phyloP scores from a whole-genome alignment of 2,888 invertebrate genomes.

The Meiosimyza decipiens region DNA sequence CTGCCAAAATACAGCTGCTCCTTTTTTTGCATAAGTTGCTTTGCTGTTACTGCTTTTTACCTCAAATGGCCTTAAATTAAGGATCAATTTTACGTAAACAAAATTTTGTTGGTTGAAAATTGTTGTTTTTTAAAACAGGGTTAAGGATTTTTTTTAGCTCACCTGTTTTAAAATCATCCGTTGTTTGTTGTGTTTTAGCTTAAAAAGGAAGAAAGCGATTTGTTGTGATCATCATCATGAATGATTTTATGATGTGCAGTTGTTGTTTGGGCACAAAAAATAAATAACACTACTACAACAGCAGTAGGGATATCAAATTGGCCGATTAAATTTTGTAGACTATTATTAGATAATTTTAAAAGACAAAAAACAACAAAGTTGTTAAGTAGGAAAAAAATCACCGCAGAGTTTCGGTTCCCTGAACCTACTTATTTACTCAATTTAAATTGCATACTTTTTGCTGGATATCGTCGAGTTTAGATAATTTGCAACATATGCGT shows the following conservation, averaged over 20 bases:
- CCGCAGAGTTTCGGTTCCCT: no score
- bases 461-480: no score
- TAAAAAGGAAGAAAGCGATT: constrained; percentile 13
- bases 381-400: background rate
- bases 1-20: constrained; percentile 51
- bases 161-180: no score
- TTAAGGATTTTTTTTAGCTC: no score
- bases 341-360: no score
- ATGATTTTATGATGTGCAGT: constrained; percentile 1
- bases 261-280: background rate
- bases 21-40: constrained; percentile 38
- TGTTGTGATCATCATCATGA: constrained; percentile 18
- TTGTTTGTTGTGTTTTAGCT: background rate
- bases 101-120: background rate
- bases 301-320: background rate
- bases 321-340: no score
- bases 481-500: no score
- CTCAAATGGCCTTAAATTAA: constrained; percentile 5
- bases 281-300: background rate
- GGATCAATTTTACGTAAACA: constrained; percentile 19
- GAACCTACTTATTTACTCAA: no score
- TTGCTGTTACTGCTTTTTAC: background rate
- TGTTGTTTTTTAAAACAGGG: no score
- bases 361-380: background rate
- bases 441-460: no score